phyloP scores from a whole-genome alignment of 2,888 invertebrate species.

The Congeria kusceri region DNA sequence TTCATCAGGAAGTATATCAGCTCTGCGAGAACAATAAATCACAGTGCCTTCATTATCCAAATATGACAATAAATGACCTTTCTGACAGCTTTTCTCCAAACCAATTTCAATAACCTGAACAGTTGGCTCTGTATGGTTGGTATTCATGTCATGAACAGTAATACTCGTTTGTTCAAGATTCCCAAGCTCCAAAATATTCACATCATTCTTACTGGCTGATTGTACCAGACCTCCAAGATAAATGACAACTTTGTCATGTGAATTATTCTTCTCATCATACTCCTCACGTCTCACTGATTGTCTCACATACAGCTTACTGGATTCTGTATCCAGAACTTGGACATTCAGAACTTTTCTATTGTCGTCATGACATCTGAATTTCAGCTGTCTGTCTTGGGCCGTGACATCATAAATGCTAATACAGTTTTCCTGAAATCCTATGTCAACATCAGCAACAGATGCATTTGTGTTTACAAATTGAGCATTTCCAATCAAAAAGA shows the following conservation, averaged over 20 bases:
- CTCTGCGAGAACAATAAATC: slow-evolving; percentile 49
- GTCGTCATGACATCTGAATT: slow-evolving; percentile 18
- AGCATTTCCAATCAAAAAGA: slow-evolving; percentile 23
- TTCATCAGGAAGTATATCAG: slow-evolving; percentile 49
- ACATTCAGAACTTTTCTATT: slow-evolving; percentile 18
- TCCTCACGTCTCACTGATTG: slow-evolving; percentile 13
- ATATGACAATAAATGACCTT: slow-evolving; percentile 32
- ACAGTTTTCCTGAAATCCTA: slow-evolving; percentile 33
- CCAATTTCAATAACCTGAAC: slow-evolving; percentile 52
- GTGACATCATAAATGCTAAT: slow-evolving; percentile 26
- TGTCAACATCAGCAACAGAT: slow-evolving; percentile 14
- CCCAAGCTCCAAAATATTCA: slow-evolving; percentile 2
- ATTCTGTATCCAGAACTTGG: slow-evolving; percentile 11
- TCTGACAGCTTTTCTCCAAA: slow-evolving; percentile 34
- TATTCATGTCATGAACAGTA: slow-evolving; percentile 5
- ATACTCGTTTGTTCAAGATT: neutral
- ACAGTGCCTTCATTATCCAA: slow-evolving; percentile 38
- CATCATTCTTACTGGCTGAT: neutral
- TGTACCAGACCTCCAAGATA: slow-evolving; percentile 39
- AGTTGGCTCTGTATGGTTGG: neutral
- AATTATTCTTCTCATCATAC: neutral
- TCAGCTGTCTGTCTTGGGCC: slow-evolving; percentile 23
- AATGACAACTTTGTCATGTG: slow-evolving; percentile 35
- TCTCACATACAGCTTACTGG: slow-evolving; percentile 33
- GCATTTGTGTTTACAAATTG: slow-evolving; percentile 37